These are phyloP conservation scores for Motacilla alba DNA, from an alignment of 2,113 vertebrate genomes.

Conservation along the genomic window DNA sequence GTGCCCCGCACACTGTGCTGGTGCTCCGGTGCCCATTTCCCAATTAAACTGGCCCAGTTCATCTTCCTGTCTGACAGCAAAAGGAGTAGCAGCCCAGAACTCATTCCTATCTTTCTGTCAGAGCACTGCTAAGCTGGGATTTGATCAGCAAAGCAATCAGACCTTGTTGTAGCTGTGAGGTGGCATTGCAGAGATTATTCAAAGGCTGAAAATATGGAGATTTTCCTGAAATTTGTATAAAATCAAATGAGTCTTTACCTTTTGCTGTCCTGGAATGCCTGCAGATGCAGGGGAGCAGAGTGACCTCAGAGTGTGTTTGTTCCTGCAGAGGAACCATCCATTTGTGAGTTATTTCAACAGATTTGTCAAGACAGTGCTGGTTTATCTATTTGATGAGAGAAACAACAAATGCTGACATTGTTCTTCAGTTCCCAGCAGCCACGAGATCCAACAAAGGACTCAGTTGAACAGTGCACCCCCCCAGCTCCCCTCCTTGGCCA, in stretches of 20 bases:
- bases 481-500: background rate
- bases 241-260: background rate
- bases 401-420: background rate
- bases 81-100: conserved; percentile 15
- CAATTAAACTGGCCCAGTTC: background rate
- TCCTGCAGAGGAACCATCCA: background rate
- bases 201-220: background rate
- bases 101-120: conserved; percentile 38
- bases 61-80: conserved; percentile 30
- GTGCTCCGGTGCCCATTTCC: conserved; percentile 13
- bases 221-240: background rate
- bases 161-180: background rate
- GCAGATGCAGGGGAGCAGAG: background rate
- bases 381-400: background rate
- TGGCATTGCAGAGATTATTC: background rate
- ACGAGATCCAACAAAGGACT: background rate
- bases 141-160: conserved; percentile 7
- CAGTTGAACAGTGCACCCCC: background rate
- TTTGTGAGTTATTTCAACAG: background rate
- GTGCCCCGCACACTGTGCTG: background rate
- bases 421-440: background rate
- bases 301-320: background rate
- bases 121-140: background rate
- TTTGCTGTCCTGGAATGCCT: background rate
- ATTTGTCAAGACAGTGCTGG: background rate